A percentile compares a stretch with the other conserved stretches of the same genome.
These are phyloP conservation scores for Harpalus rubripes DNA, from an alignment of 2,888 invertebrate species.

Conservation along the genomic window DNA sequence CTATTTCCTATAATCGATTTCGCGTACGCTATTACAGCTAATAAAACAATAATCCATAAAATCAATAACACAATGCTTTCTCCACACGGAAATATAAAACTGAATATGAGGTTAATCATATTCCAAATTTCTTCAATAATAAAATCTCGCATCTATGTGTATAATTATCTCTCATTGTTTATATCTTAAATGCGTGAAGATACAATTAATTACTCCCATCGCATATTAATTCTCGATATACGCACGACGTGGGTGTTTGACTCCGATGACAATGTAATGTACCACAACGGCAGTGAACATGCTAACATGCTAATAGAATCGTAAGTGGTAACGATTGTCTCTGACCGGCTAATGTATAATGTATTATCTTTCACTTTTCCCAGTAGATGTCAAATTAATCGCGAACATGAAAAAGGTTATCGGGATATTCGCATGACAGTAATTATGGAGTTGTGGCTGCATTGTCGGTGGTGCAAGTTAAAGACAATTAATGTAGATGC, in stretches of 20 bases:
- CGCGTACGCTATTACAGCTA: background rate
- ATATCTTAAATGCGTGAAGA: conserved; percentile 18
- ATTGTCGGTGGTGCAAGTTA: background rate
- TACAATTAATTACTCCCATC: conserved; percentile 14
- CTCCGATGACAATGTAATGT: background rate
- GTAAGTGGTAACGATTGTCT: conserved; percentile 55
- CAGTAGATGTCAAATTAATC: conserved; percentile 43
- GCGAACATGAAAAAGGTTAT: conserved; percentile 41
- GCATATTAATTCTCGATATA: conserved; percentile 8
- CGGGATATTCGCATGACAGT: conserved; percentile 30
- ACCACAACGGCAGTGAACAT: conserved; percentile 44
- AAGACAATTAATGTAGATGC: background rate
- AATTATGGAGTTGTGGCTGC: conserved; percentile 29
- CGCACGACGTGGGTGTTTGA: background rate
- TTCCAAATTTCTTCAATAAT: conserved; percentile 25
- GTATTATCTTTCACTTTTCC: conserved; percentile 14
- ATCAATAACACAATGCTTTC: background rate
- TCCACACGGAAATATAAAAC: background rate
- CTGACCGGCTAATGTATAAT: conserved; percentile 16
- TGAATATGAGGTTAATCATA: conserved; percentile 33
- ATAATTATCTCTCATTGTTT: conserved; percentile 33
- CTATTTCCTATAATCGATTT: background rate
- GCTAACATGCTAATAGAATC: conserved; percentile 60
- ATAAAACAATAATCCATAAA: conserved; percentile 1
- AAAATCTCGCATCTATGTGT: background rate